Evolutionary conservation across 1,140 invertebrate genomes (phyloP).

Genomic region (Cryptotermes secundus): DNA sequence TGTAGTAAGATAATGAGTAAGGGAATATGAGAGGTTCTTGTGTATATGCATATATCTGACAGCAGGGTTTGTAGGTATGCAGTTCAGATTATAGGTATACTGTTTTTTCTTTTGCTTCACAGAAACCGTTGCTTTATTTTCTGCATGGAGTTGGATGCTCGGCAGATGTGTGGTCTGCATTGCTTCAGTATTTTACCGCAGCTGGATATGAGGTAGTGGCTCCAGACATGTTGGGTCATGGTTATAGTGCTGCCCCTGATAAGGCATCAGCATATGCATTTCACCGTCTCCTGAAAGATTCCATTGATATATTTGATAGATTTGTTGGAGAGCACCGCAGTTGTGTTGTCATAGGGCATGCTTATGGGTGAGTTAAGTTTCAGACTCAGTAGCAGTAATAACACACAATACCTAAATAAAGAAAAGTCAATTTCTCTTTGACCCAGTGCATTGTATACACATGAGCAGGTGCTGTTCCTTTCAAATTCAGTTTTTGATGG

Average conservation of each 20-base stretch:
- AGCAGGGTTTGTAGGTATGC: too few species aligned
- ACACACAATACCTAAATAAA: too few species aligned
- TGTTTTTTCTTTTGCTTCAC: not conserved
- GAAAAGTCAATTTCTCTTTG: too few species aligned
- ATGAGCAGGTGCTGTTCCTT: too few species aligned
- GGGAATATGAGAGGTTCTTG: too few species aligned
- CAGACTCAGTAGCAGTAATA: too few species aligned
- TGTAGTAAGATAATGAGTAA: too few species aligned
- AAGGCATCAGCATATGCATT: slow-evolving; percentile 63
- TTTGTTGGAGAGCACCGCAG: slow-evolving; percentile 52
- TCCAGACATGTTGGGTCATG: slow-evolving; percentile 72
- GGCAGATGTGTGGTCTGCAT: slow-evolving; percentile 64
- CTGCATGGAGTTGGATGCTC: slow-evolving; percentile 73
- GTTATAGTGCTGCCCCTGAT: slow-evolving; percentile 64
- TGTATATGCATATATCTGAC: too few species aligned
- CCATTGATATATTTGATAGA: slow-evolving; percentile 62
- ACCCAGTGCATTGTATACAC: too few species aligned
- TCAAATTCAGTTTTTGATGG: too few species aligned
- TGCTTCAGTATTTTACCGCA: slow-evolving; percentile 61
- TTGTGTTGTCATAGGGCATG: slow-evolving; percentile 60
- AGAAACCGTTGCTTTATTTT: slow-evolving; percentile 64
- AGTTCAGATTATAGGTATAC: not conserved
- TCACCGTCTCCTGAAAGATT: slow-evolving; percentile 60
- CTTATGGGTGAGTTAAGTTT: slow-evolving; percentile 57
- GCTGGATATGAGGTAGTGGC: slow-evolving; percentile 67